Conservation (phyloP, 2,888 invertebrate genomes). For the Lasioglossum figueresi region DNA sequence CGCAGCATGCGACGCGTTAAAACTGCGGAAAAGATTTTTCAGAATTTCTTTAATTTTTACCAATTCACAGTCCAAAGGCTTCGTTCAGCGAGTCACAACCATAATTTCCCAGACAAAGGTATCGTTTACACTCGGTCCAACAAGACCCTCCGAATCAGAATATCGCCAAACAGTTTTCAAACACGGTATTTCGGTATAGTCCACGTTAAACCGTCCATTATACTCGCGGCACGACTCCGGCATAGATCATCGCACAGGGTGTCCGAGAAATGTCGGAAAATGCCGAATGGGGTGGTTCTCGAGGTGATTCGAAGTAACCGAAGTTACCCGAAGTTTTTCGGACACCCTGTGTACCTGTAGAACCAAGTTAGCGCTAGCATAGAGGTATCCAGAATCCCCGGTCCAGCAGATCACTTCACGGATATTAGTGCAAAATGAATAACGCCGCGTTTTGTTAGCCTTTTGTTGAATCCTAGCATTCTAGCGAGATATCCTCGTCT, state of each 20-base stretch:
- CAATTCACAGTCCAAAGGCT: not conserved
- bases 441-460: slow-evolving; percentile 34
- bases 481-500: not conserved
- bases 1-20: not conserved
- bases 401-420: slow-evolving; percentile 51
- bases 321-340: too few species aligned
- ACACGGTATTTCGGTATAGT: not conserved
- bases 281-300: too few species aligned
- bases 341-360: not conserved
- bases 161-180: not conserved
- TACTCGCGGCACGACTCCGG: not conserved
- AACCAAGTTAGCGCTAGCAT: slow-evolving; percentile 27
- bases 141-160: not conserved
- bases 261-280: too few species aligned
- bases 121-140: not conserved
- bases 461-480: not conserved
- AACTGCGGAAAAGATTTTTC: not conserved
- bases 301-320: too few species aligned
- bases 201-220: slow-evolving; percentile 4
- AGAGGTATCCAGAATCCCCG: not conserved
- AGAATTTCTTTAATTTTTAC: not conserved
- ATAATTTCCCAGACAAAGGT: not conserved
- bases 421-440: slow-evolving; percentile 59
- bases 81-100: not conserved
- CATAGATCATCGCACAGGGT: not conserved